Conservation (phyloP, 2,888 invertebrate genomes). For the Pedicia rivosa region DNA sequence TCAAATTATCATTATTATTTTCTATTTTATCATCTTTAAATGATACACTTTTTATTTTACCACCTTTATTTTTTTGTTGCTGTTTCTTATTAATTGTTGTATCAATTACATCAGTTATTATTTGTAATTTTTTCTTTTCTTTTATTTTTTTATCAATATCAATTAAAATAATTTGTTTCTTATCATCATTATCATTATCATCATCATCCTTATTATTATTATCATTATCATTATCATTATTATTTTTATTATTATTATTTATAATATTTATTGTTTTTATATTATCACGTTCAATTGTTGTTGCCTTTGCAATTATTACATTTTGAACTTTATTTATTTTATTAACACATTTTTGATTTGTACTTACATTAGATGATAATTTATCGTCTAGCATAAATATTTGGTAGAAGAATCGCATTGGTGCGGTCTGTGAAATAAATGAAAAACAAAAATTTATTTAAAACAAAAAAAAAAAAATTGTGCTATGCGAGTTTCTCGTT, state of each 20-base stretch:
- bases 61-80: too few relatives aligned
- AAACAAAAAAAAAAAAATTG: too few relatives aligned
- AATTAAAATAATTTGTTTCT: too few relatives aligned
- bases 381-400: constrained; percentile 26
- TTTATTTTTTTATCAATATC: too few relatives aligned
- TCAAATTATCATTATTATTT: too few relatives aligned
- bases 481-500: too few relatives aligned
- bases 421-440: constrained; percentile 34
- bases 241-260: constrained; percentile 3
- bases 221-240: constrained; percentile 9
- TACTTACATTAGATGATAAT: constrained; percentile 8
- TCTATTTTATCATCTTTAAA: too few relatives aligned
- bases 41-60: too few relatives aligned
- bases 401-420: constrained; percentile 47
- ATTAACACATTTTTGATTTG: background rate
- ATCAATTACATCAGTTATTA: too few relatives aligned
- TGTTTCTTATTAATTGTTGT: too few relatives aligned
- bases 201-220: constrained; percentile 7
- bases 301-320: constrained; percentile 8
- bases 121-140: too few relatives aligned
- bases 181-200: constrained; percentile 7
- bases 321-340: background rate
- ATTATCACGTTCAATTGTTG: constrained; percentile 4
- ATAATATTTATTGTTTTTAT: constrained; percentile 1
- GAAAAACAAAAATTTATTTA: constrained; percentile 3